phyloP scores from a whole-genome alignment of 1,140 invertebrate species.

The Procambarus virginalis region DNA sequence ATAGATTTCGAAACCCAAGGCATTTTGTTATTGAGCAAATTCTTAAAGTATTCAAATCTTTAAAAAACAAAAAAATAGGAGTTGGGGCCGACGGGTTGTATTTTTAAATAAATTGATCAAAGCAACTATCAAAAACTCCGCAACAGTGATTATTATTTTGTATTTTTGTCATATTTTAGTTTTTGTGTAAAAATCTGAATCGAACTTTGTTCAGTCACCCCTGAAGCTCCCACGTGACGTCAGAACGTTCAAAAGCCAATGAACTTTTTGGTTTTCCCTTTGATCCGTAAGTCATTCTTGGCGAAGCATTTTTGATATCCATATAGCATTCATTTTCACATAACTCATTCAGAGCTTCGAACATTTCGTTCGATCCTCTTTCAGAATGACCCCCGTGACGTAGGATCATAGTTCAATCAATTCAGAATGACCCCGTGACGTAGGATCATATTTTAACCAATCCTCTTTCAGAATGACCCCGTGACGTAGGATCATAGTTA shows the following conservation, averaged over 20 bases:
- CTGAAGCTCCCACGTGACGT: background rate
- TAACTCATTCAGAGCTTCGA: background rate
- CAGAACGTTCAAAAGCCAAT: background rate
- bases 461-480: background rate
- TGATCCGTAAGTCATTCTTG: background rate
- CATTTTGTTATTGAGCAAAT: conserved; percentile 27
- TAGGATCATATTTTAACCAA: background rate
- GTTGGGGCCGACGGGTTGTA: background rate
- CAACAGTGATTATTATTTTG: background rate
- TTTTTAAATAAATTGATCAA: background rate
- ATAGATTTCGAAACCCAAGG: conserved; percentile 10
- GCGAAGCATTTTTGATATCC: background rate
- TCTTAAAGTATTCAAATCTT: conserved; percentile 23
- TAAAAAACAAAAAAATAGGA: too few species aligned
- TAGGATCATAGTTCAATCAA: background rate
- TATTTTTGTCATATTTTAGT: background rate
- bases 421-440: background rate
- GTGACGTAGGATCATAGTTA: background rate
- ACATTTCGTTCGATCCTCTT: too few species aligned
- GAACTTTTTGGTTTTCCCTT: background rate
- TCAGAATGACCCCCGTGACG: background rate
- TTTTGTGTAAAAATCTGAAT: background rate
- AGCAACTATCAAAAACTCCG: background rate
- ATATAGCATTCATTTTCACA: background rate
- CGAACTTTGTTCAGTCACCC: background rate